Conservation (phyloP, 2,113 vertebrate genomes). For the Copsychus sechellarum region DNA sequence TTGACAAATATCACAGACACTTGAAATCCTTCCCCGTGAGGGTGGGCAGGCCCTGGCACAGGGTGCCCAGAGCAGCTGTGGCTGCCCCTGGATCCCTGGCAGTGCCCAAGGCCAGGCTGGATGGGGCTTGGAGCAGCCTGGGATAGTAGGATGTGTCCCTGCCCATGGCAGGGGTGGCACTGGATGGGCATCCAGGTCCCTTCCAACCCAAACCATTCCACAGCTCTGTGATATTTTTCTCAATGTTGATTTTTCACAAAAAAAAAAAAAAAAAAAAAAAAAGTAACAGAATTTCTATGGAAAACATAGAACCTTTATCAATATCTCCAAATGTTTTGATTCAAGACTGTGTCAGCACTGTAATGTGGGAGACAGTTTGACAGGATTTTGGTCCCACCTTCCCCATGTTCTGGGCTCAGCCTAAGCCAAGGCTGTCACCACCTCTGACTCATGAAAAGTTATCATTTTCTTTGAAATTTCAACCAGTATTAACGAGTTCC, state of each 20-base stretch:
- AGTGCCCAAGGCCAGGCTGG: background rate
- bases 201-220: background rate
- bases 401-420: background rate
- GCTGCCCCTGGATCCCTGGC: background rate
- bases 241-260: background rate
- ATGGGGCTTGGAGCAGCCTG: rapidly evolving
- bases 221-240: background rate
- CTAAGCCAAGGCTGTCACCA: background rate
- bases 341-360: background rate
- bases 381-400: background rate
- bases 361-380: background rate
- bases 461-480: background rate
- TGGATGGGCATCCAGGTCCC: background rate
- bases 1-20: background rate
- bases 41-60: background rate
- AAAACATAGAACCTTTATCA: background rate
- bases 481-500: background rate
- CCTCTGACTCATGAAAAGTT: background rate
- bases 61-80: background rate
- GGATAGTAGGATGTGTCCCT: rapidly evolving
- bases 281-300: background rate
- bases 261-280: background rate
- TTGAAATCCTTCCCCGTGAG: background rate
- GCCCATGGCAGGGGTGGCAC: background rate
- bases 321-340: background rate